Conservation (phyloP, 2,888 invertebrate genomes). For the Macrosoma leucophasiata region DNA sequence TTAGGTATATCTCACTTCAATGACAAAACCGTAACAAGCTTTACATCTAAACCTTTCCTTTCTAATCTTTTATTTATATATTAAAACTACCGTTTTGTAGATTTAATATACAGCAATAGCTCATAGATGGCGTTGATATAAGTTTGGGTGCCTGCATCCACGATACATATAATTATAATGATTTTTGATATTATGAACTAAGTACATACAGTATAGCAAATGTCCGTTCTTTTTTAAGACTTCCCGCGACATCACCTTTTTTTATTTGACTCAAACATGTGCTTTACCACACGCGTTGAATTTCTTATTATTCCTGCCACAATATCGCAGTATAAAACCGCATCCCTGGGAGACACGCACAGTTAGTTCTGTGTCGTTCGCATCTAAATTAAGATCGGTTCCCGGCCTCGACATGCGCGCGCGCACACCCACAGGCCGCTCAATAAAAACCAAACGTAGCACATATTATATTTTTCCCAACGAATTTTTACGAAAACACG, state of each 20-base stretch:
- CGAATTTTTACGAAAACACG: conserved; percentile 43
- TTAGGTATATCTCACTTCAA: no score
- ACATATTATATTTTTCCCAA: conserved; percentile 65
- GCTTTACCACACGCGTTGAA: conserved; percentile 32
- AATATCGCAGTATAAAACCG: conserved; percentile 47
- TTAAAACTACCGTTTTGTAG: no score
- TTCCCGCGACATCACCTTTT: no score
- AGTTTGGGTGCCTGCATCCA: no score
- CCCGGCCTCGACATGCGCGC: conserved; percentile 61
- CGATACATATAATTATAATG: no score
- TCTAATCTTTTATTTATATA: no score
- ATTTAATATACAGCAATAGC: no score
- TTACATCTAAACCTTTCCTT: no score
- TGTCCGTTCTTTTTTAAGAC: conserved; percentile 11
- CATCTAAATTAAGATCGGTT: conserved; percentile 69
- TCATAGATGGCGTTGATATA: no score
- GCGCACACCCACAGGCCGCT: conserved; percentile 52
- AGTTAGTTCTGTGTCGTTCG: conserved; percentile 53
- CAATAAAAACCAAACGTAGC: conserved; percentile 66
- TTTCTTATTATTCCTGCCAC: conserved; percentile 33
- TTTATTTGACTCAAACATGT: conserved; percentile 35
- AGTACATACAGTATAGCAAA: background rate
- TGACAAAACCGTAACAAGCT: no score
- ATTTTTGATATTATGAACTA: no score
- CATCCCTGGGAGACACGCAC: conserved; percentile 51